These are phyloP conservation scores for Acleris holmiana DNA, from an alignment of 2,888 invertebrate species.

Conservation along the genomic window DNA sequence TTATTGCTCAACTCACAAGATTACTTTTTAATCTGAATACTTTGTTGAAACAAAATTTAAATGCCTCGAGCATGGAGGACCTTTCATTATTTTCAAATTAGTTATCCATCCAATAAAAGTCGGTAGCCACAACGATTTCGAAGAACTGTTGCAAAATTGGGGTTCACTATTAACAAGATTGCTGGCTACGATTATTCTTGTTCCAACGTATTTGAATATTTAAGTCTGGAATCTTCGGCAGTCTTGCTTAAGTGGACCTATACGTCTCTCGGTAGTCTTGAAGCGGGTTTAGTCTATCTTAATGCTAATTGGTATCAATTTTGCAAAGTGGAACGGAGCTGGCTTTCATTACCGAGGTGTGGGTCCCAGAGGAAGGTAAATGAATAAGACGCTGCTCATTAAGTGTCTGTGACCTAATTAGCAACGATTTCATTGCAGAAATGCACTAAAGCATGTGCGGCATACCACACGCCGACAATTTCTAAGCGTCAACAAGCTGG, in stretches of 20 bases:
- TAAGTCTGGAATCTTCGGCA: not conserved
- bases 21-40: slow-evolving; percentile 16
- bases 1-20: slow-evolving; percentile 20
- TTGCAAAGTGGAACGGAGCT: slow-evolving; percentile 42
- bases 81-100: slow-evolving; percentile 35
- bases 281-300: slow-evolving; percentile 2
- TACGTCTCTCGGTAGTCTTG: not conserved
- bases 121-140: slow-evolving; percentile 33
- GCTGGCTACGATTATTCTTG: slow-evolving; percentile 13
- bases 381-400: slow-evolving; percentile 55
- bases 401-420: slow-evolving; percentile 59
- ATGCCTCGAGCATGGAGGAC: slow-evolving; percentile 12
- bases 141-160: slow-evolving; percentile 32
- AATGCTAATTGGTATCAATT: slow-evolving; percentile 42
- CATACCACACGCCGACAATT: not conserved
- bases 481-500: too few species aligned
- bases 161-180: slow-evolving; percentile 29
- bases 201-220: slow-evolving; percentile 20
- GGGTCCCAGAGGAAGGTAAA: slow-evolving; percentile 53
- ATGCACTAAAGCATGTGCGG: slow-evolving; percentile 5
- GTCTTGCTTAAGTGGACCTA: not conserved
- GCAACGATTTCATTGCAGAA: slow-evolving; percentile 46
- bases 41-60: slow-evolving; percentile 1
- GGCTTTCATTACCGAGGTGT: slow-evolving; percentile 52
- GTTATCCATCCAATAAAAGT: slow-evolving; percentile 15